These are phyloP conservation scores for Alentia gelatinosa DNA, from an alignment of 2,888 invertebrate species.

Conservation along the genomic window DNA sequence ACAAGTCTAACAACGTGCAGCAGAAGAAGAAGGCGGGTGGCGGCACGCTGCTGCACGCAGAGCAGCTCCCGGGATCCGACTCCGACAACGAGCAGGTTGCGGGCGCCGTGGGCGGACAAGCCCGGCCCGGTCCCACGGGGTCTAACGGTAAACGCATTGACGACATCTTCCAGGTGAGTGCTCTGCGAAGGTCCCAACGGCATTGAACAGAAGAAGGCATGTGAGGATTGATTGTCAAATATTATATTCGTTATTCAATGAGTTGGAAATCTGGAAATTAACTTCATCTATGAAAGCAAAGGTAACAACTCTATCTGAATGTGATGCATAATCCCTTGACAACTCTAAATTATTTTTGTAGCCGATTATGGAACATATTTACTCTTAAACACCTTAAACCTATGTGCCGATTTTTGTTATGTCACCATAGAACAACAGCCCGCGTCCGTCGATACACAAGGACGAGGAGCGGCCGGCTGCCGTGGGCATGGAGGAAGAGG, in stretches of 20 bases:
- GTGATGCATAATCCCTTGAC: too few relatives aligned
- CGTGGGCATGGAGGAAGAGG: background rate
- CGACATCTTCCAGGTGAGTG: conserved; percentile 57
- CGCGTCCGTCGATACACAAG: conserved; percentile 32
- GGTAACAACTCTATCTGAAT: too few relatives aligned
- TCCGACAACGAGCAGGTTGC: conserved; percentile 23
- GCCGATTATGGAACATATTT: too few relatives aligned
- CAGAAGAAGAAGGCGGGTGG: conserved; percentile 59
- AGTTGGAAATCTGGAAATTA: too few relatives aligned
- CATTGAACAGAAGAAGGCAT: too few relatives aligned
- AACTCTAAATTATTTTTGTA: too few relatives aligned
- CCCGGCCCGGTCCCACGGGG: background rate
- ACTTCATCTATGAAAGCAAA: too few relatives aligned
- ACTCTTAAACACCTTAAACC: too few relatives aligned
- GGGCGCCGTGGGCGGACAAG: background rate
- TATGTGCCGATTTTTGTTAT: too few relatives aligned
- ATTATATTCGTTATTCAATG: too few relatives aligned
- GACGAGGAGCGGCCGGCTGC: background rate
- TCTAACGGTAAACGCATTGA: conserved; percentile 37
- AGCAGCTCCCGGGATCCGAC: background rate
- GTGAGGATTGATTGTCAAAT: too few relatives aligned
- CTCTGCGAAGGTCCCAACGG: too few relatives aligned
- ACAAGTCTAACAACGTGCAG: conserved; percentile 62
- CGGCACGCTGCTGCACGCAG: background rate
- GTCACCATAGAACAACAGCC: conserved; percentile 51